Evolutionary conservation across 2,888 invertebrate genomes (phyloP).

Genomic region (Diarsia brunnea): DNA sequence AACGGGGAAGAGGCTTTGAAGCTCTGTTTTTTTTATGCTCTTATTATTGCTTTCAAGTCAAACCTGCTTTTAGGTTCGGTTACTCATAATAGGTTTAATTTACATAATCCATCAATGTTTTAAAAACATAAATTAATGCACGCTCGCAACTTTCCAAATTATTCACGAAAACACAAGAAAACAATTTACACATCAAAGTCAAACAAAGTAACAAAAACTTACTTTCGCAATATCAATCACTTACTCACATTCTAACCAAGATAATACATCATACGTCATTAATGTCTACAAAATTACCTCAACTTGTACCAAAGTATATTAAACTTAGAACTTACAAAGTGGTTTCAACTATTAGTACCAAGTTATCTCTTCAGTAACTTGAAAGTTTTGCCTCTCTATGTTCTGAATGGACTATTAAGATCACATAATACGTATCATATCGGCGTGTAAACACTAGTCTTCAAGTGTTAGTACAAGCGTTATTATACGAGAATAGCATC

Average conservation of each 20-base stretch:
- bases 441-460: slow-evolving; percentile 37
- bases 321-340: slow-evolving; percentile 57
- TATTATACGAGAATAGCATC: neutral
- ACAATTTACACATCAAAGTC: slow-evolving; percentile 40
- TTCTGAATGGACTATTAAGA: slow-evolving; percentile 52
- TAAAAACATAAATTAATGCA: neutral
- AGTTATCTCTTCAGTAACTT: slow-evolving; percentile 53
- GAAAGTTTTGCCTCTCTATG: slow-evolving; percentile 45
- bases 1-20: neutral
- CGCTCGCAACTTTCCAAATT: neutral
- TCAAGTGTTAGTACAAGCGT: neutral
- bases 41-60: neutral
- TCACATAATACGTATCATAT: slow-evolving; percentile 39
- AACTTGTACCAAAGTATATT: slow-evolving; percentile 53
- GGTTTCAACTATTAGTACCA: slow-evolving; percentile 53
- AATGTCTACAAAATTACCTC: slow-evolving; percentile 56
- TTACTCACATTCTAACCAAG: slow-evolving; percentile 27
- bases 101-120: slow-evolving; percentile 12
- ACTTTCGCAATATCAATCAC: slow-evolving; percentile 52
- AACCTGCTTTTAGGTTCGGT: neutral
- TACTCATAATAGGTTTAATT: neutral
- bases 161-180: slow-evolving; percentile 42
- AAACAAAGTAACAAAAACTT: slow-evolving; percentile 43
- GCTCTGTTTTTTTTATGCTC: neutral
- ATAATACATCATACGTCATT: slow-evolving; percentile 57